Conservation (phyloP, 2,888 invertebrate genomes). For the Cataglyphis cursor region DNA sequence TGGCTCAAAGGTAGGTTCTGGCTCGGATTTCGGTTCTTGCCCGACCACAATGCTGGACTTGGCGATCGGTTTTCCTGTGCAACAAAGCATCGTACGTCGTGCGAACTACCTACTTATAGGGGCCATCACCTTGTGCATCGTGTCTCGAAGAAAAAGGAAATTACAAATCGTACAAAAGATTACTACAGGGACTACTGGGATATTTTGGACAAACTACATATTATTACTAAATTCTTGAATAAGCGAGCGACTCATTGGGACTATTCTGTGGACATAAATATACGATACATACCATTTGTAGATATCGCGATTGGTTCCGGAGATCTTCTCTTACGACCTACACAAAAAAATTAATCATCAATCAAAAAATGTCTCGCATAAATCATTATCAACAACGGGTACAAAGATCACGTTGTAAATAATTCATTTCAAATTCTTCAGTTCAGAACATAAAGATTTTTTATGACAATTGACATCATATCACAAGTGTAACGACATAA, state of each 20-base stretch:
- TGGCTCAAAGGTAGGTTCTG: constrained; percentile 84
- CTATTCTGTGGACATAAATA: constrained; percentile 24
- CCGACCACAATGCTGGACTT: constrained; percentile 83
- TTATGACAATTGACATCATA: background rate
- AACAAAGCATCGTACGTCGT: constrained; percentile 86
- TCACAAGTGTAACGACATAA: background rate
- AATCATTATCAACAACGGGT: background rate
- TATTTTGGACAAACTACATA: constrained; percentile 64
- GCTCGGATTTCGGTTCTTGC: constrained; percentile 82
- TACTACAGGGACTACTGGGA: constrained; percentile 61
- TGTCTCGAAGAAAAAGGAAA: constrained; percentile 67
- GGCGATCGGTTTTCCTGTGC: constrained; percentile 85
- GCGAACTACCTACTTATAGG: constrained; percentile 79
- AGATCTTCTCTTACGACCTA: constrained; percentile 83
- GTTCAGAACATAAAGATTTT: background rate
- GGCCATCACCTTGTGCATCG: constrained; percentile 81
- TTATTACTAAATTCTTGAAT: constrained; percentile 59
- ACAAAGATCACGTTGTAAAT: background rate
- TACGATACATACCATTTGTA: constrained; percentile 66
- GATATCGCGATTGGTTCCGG: constrained; percentile 60
- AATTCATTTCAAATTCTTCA: background rate
- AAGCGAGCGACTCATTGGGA: constrained; percentile 59
- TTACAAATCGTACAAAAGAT: constrained; percentile 15
- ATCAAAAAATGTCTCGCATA: background rate
- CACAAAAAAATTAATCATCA: constrained; percentile 49